Evolutionary conservation across 1,140 invertebrate species (phyloP), one percentile per base, ranked within the genome.

Genomic region (Drosophila grimshawi): DNA sequence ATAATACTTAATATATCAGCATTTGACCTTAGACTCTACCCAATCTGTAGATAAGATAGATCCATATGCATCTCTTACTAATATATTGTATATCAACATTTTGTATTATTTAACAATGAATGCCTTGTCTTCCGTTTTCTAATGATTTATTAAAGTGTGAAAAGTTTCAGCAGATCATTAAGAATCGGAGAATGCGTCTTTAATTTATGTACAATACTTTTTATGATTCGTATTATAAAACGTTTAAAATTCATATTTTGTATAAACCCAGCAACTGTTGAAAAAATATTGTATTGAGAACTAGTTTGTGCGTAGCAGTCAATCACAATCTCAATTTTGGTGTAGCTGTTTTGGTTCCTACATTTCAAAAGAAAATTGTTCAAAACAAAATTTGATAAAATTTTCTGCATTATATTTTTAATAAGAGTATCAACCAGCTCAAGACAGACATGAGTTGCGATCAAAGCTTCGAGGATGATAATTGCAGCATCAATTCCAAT

Each of bases 271-370:
- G 70, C 56, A 73, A 55, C 27, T 64, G 27, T 59, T 68, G 70
- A 33, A 10, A 41, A 27, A 19, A 63, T 52, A 57, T 49, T 39
- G n/a, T 45, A 19, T 19, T 19, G 5, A 5, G 6, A 33, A 56
- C 19, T 19, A 60, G 1, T 43, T 49, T 68, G 33, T 41, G 33
- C 39, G 33, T 67, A 46, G 29, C 30, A 29, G 53, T 69, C 41
- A 74, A 43, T 69, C 57, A 46, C 43, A 41, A 49, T 11, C 33
- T 35, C 49, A 35, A 74, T 33, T 68, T 68, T 62, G 51, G 61
- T 74, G 33, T 35, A 56, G 43, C 48, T 46, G 57, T 74, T 74
- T 64, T 74, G 29, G 65, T 74, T 74, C 19, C 19, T 51, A 68
- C 37, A 74, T 74, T 73, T 73, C 59, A 52, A 49, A 59, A 51